Conservation (phyloP, 2,113 vertebrate species). For the Octodon degus region DNA sequence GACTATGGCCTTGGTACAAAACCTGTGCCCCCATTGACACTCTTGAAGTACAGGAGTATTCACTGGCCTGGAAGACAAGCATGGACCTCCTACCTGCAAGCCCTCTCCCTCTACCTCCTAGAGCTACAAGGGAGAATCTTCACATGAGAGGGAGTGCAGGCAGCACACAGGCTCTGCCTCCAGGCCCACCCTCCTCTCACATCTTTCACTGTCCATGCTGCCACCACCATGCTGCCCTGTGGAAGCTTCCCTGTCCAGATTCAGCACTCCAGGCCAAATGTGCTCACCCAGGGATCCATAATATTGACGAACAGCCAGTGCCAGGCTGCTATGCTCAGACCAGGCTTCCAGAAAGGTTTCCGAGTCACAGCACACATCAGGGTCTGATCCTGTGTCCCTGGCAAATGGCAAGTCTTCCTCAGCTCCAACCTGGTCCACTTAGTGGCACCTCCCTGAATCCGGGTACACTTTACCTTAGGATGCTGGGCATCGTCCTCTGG, state of each 20-base stretch:
- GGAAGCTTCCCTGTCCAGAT: neutral
- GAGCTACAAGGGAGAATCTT: neutral
- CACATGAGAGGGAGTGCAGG: neutral
- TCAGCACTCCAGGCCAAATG: neutral
- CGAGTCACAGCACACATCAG: neutral
- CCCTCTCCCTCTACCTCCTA: neutral
- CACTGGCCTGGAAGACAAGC: neutral
- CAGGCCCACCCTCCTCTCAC: neutral
- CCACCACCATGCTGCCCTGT: neutral
- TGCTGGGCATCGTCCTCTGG: neutral
- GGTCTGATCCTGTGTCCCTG: neutral
- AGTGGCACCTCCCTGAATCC: neutral
- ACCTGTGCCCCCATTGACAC: neutral
- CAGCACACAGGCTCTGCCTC: neutral
- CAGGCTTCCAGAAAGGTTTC: neutral
- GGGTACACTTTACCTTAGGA: neutral
- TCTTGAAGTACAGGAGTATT: neutral
- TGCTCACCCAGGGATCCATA: neutral
- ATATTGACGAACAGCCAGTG: neutral
- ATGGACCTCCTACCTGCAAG: neutral
- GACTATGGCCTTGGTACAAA: neutral
- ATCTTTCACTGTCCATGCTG: neutral
- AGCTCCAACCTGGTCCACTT: neutral
- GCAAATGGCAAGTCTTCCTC: neutral
- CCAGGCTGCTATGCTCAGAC: neutral